Percentiles rank a stretch among this genome's conserved stretches.
These are phyloP conservation scores for Lordiphosa collinella DNA, from an alignment of 1,140 invertebrate species.

Conservation along the genomic window DNA sequence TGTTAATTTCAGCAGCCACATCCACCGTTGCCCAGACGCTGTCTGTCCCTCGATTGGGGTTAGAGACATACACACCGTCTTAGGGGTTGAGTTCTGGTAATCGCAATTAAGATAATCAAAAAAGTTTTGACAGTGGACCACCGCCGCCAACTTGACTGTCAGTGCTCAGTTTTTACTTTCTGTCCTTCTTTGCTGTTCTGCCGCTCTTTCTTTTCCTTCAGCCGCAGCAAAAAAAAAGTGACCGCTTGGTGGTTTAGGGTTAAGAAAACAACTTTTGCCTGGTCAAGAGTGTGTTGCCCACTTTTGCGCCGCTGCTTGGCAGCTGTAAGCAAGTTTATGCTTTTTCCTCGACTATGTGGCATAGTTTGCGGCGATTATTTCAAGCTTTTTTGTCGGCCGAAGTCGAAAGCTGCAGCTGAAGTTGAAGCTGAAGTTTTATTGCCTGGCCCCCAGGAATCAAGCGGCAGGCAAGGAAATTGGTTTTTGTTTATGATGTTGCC, in stretches of 20 bases:
- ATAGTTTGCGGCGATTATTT: slow-evolving; percentile 67
- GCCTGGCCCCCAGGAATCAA: slow-evolving; percentile 12
- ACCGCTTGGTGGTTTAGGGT: slow-evolving; percentile 7
- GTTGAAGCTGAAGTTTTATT: slow-evolving; percentile 48
- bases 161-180: slow-evolving; percentile 60
- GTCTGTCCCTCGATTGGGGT: slow-evolving; percentile 35
- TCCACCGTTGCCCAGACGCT: neutral
- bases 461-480: slow-evolving; percentile 29
- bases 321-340: slow-evolving; percentile 17
- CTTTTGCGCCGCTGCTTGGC: slow-evolving; percentile 19
- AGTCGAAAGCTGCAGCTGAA: slow-evolving; percentile 27
- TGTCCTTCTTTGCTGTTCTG: slow-evolving; percentile 22
- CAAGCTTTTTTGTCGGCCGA: slow-evolving; percentile 18
- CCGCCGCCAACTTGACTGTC: slow-evolving; percentile 30
- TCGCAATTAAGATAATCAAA: slow-evolving; percentile 78
- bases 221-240: neutral
- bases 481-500: slow-evolving; percentile 30
- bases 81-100: slow-evolving; percentile 49
- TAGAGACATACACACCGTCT: slow-evolving; percentile 39
- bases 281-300: slow-evolving; percentile 21
- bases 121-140: slow-evolving; percentile 71
- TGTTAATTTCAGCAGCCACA: slow-evolving; percentile 60
- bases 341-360: slow-evolving; percentile 23
- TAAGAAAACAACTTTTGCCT: slow-evolving; percentile 29
- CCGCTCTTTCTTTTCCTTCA: slow-evolving; percentile 16